These are phyloP conservation scores for Microtus obscurus DNA, from an alignment of 2,797 vertebrate genomes.

Conservation along the genomic window DNA sequence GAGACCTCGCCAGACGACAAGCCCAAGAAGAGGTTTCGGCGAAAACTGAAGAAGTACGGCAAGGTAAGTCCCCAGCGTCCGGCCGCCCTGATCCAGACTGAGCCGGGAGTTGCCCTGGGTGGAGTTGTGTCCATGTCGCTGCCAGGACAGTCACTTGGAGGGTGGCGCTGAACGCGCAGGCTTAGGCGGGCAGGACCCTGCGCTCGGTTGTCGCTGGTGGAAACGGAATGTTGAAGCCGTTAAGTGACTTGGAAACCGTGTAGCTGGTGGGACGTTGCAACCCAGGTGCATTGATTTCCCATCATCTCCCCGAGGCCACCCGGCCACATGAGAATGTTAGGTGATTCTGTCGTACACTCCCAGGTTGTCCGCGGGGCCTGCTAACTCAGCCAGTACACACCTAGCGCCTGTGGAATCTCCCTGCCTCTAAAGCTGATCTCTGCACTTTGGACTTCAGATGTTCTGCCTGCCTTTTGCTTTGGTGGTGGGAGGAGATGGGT, in stretches of 20 bases:
- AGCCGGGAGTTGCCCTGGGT: background rate
- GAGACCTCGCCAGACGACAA: conserved; percentile 65
- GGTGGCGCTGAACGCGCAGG: no score
- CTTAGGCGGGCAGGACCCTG: background rate
- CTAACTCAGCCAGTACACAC: background rate
- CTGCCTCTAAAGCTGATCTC: background rate
- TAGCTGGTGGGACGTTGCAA: background rate
- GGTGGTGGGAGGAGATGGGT: accelerated
- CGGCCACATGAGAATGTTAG: background rate
- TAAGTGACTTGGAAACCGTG: background rate
- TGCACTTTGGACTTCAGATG: background rate
- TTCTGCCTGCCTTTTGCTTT: background rate
- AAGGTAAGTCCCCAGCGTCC: conserved; percentile 88
- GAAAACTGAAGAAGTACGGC: conserved; percentile 91
- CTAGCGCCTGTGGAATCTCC: background rate
- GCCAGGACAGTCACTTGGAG: background rate
- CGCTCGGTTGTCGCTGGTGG: background rate
- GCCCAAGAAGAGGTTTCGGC: conserved; percentile 75
- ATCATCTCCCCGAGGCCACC: background rate
- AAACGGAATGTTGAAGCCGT: background rate
- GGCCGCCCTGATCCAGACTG: background rate
- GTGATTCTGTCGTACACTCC: background rate
- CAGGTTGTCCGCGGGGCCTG: background rate
- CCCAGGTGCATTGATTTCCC: background rate
- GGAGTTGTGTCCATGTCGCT: background rate